Evolutionary conservation across 1,140 invertebrate genomes (phyloP), one percentile per base, ranked within the genome.

Genomic region (Elymnias hypermnestra): DNA sequence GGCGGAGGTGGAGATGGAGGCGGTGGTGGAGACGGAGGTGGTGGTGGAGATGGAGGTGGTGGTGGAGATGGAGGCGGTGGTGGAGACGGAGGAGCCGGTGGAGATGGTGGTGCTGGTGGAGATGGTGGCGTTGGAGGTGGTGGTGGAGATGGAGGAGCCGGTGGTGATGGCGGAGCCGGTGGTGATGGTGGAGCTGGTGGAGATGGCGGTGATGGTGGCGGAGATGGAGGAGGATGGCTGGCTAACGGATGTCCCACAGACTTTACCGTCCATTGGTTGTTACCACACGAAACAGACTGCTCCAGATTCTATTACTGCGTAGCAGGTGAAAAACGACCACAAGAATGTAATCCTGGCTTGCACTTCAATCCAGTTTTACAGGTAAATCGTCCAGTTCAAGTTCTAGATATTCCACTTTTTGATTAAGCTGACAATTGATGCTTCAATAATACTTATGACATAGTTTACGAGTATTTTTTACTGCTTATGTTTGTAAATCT

Each of bases 211-310:
- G 26, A 12, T 2, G 26, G 10, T 13, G 26, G 26, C 0, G 26
- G 6, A 7, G 3, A 21, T 21, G 6, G 61, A 18, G 50, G 23
- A 7, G 37, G 9, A n/a, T n/a, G n/a, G n/a, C n/a, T n/a, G n/a
- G n/a, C n/a, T n/a, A n/a, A n/a, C 26, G 0, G 44, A 19, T 42
- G 38, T 37, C 9, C 8, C 1, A 12, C 14, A n/a, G 19, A n/a
- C n/a, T n/a, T 21, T 3, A 6, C 3, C 19, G 19, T 21, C 19
- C 19, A 21, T 21, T 6, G 19, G 19, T 21, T 21, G 19, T 4
- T 4, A 21, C n/a, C n/a, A 21, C 3, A 21, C 3, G 19, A 21
- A 21, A 6, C 3, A 21, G 19, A 21, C 3, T 21, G n/a, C n/a
- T n/a, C n/a, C n/a, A n/a, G n/a, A n/a, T n/a, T n/a, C n/a, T n/a